Evolutionary conservation across 2,888 invertebrate genomes (phyloP).

Genomic region (Tachystola acroxantha): DNA sequence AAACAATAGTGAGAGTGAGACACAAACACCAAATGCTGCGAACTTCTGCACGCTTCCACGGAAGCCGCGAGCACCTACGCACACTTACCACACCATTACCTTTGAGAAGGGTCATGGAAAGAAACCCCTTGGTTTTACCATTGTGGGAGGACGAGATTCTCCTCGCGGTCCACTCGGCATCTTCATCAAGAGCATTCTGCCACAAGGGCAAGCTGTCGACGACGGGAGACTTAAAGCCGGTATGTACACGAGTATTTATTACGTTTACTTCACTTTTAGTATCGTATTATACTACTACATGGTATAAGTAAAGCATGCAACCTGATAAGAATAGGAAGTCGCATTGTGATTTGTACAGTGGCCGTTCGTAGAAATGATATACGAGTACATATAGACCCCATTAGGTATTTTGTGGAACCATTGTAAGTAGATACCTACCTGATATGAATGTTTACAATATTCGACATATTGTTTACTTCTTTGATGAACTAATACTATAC

Average conservation of each 20-base stretch:
- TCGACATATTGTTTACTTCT: constrained; percentile 19
- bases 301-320: constrained; percentile 34
- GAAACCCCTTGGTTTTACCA: constrained; percentile 92
- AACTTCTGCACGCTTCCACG: constrained; percentile 87
- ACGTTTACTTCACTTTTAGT: background rate
- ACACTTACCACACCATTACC: constrained; percentile 84
- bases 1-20: constrained; percentile 55
- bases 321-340: constrained; percentile 48
- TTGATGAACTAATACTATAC: too few relatives aligned
- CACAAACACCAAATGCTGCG: constrained; percentile 66
- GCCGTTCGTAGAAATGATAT: constrained; percentile 36
- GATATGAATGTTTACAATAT: constrained; percentile 30
- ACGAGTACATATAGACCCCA: too few relatives aligned
- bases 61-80: constrained; percentile 82
- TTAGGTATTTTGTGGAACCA: too few relatives aligned
- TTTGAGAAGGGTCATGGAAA: constrained; percentile 89
- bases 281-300: background rate
- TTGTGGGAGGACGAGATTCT: constrained; percentile 92
- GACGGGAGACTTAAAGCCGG: constrained; percentile 90
- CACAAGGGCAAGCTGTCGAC: constrained; percentile 89
- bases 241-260: constrained; percentile 38
- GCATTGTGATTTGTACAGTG: constrained; percentile 38
- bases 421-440: constrained; percentile 26
- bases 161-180: constrained; percentile 91
- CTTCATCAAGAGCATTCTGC: constrained; percentile 90